Conservation (phyloP, 2,888 invertebrate genomes). For the Synanthedon andrenaeformis region DNA sequence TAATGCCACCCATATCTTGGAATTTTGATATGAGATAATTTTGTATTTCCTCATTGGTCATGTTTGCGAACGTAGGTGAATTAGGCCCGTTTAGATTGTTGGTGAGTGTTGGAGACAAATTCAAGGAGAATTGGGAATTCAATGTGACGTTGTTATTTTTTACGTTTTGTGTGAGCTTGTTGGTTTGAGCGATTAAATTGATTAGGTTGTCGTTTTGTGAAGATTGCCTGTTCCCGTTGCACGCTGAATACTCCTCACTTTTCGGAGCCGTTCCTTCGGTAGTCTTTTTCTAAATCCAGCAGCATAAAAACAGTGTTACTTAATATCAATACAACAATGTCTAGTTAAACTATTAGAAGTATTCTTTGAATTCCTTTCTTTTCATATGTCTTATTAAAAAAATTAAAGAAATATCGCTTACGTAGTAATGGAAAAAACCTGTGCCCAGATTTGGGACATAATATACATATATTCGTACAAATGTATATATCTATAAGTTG, state of each 20-base stretch:
- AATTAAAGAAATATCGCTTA: too few relatives aligned
- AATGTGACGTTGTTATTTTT: constrained; percentile 43
- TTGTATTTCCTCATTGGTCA: constrained; percentile 56
- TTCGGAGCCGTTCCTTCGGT: constrained; percentile 17
- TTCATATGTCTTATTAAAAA: too few relatives aligned
- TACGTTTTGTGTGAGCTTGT: constrained; percentile 26
- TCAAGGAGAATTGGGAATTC: constrained; percentile 27
- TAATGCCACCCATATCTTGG: constrained; percentile 39
- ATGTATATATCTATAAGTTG: too few relatives aligned
- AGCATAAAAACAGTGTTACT: constrained; percentile 17
- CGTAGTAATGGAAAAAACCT: too few relatives aligned
- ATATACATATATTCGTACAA: too few relatives aligned
- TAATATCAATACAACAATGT: too few relatives aligned
- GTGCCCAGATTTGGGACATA: too few relatives aligned
- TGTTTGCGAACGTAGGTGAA: constrained; percentile 36
- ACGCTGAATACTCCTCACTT: constrained; percentile 14
- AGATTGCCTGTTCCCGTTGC: constrained; percentile 33
- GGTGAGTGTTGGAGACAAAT: constrained; percentile 18
- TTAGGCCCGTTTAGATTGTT: constrained; percentile 22
- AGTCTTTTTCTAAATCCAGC: constrained; percentile 24
- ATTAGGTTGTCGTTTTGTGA: constrained; percentile 33
- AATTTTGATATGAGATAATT: constrained; percentile 51
- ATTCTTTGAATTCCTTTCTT: too few relatives aligned
- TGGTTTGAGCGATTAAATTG: constrained; percentile 29
- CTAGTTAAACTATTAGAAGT: too few relatives aligned